Conservation (phyloP, 2,113 vertebrate species). For the Echinops telfairi region DNA sequence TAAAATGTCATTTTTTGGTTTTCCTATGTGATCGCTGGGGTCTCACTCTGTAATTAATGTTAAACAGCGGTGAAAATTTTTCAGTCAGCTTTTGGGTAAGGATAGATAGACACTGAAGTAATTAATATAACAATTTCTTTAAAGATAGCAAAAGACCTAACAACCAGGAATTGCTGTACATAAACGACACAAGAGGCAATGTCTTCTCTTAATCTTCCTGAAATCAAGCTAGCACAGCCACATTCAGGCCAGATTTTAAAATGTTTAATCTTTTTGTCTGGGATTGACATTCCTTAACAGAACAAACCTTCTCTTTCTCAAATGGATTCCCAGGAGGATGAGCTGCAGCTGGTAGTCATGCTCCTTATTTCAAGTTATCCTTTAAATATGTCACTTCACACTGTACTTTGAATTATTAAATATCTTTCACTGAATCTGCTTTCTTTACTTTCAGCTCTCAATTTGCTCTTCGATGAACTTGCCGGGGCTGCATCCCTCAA, state of each 20-base stretch:
- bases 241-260: not conserved
- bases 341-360: not conserved
- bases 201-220: not conserved
- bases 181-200: not conserved
- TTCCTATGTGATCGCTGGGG: not conserved
- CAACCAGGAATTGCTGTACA: not conserved
- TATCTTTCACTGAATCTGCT: constrained; percentile 19
- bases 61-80: constrained; percentile 3
- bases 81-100: constrained; percentile 46
- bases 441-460: constrained; percentile 50
- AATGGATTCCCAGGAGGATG: constrained; percentile 34
- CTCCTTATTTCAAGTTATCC: constrained; percentile 13
- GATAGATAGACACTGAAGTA: not conserved
- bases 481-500: constrained; percentile 9
- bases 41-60: not conserved
- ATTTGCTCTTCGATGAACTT: constrained; percentile 54
- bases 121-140: constrained; percentile 20
- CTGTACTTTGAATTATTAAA: constrained; percentile 39
- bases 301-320: constrained; percentile 4
- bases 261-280: not conserved
- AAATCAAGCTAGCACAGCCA: not conserved
- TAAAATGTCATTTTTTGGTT: not conserved
- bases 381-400: constrained; percentile 37
- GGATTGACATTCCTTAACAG: not conserved
- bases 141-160: not conserved